Conservation (phyloP, 1,140 invertebrate genomes). For the Aporrectodea caliginosa region DNA sequence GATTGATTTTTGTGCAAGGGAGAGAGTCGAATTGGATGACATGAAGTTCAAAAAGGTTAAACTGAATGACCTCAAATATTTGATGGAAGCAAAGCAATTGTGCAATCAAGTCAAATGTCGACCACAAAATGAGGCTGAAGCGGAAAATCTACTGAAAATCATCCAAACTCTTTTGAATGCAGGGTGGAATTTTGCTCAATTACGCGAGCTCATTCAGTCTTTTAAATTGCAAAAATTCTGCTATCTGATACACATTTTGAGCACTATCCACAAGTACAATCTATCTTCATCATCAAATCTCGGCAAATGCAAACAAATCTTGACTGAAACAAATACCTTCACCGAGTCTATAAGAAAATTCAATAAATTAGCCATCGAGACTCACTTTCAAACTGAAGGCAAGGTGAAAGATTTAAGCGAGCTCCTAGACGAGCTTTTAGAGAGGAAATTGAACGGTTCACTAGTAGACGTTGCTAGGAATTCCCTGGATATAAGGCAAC, state of each 20-base stretch:
- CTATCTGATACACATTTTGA: background rate
- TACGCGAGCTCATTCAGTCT: background rate
- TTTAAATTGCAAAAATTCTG: background rate
- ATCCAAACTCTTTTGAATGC: background rate
- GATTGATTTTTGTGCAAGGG: no score
- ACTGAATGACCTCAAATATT: no score
- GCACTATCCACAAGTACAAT: background rate
- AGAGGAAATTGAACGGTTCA: background rate
- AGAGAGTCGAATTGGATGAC: no score
- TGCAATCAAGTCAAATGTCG: no score
- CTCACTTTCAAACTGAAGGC: background rate
- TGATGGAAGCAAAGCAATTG: no score
- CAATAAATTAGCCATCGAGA: background rate
- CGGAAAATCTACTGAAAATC: no score
- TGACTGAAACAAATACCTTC: background rate
- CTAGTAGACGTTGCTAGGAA: background rate
- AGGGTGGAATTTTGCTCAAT: background rate
- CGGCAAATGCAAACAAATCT: background rate
- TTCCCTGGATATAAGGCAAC: no score
- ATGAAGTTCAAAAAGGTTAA: no score
- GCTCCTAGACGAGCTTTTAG: background rate
- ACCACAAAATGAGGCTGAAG: no score
- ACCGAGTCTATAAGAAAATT: background rate
- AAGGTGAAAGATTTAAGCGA: background rate
- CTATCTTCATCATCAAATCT: background rate